Percentiles rank a stretch among this genome's conserved stretches.
Conservation (phyloP, 1,140 invertebrate species). For the Euwallacea fornicatus region DNA sequence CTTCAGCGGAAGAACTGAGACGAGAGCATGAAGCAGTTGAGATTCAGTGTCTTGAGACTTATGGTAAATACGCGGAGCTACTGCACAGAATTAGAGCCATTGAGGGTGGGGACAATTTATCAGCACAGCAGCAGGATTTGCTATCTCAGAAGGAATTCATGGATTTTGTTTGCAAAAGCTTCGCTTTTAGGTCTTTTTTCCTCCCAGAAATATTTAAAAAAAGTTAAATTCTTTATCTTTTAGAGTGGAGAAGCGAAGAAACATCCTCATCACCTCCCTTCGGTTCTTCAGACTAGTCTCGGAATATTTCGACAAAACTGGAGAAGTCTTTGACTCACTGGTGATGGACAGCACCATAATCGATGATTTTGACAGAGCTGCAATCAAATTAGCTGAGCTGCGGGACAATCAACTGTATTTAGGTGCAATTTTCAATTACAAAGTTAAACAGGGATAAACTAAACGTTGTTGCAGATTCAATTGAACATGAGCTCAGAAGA, state of each 20-base stretch:
- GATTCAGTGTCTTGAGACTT: slow-evolving; percentile 74
- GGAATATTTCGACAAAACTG: slow-evolving; percentile 69
- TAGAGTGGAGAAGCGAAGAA: slow-evolving; percentile 68
- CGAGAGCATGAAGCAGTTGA: slow-evolving; percentile 75
- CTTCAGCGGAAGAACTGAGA: slow-evolving; percentile 69
- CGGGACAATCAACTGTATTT: slow-evolving; percentile 59
- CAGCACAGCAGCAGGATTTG: slow-evolving; percentile 57
- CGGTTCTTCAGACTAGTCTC: slow-evolving; percentile 75
- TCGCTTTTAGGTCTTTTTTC: slow-evolving; percentile 62
- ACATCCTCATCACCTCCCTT: slow-evolving; percentile 74
- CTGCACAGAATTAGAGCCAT: slow-evolving; percentile 67
- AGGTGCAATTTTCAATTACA: slow-evolving; percentile 49
- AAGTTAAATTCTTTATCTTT: slow-evolving; percentile 1
- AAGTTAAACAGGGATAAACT: slow-evolving; percentile 28
- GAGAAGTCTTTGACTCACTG: slow-evolving; percentile 67
- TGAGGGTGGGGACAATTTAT: slow-evolving; percentile 55
- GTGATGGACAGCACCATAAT: slow-evolving; percentile 63
- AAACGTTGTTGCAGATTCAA: slow-evolving; percentile 8
- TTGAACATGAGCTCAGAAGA: slow-evolving; percentile 69
- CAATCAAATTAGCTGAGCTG: slow-evolving; percentile 59
- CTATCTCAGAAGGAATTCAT: slow-evolving; percentile 72
- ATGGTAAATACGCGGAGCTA: slow-evolving; percentile 74
- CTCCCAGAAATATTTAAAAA: background rate
- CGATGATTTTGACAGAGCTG: slow-evolving; percentile 59
- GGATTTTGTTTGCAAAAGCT: slow-evolving; percentile 78